phyloP scores from a whole-genome alignment of 2,113 vertebrate species.

The Erythrolamprus reginae region DNA sequence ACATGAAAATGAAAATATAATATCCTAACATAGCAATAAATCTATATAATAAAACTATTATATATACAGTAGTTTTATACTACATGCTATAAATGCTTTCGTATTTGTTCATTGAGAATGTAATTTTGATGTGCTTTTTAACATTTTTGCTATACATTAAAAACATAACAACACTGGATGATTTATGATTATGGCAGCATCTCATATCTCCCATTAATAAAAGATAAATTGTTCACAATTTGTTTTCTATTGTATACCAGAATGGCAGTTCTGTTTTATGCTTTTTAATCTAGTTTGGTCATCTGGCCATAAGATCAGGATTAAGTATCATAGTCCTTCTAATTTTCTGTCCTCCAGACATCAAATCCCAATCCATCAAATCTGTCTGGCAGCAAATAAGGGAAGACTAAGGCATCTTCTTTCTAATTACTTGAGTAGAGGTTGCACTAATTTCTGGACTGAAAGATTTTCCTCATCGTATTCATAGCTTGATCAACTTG shows the following conservation, averaged over 20 bases:
- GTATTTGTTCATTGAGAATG: too few species aligned
- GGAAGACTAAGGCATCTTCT: not conserved
- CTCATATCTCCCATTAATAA: not conserved
- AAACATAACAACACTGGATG: not conserved
- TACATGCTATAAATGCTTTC: too few species aligned
- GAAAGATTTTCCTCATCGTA: not conserved
- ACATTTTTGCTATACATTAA: too few species aligned
- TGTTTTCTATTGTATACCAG: not conserved
- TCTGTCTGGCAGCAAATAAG: not conserved
- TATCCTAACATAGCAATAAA: not conserved
- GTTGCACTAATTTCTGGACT: not conserved
- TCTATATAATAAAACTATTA: not conserved
- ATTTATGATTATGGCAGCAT: not conserved
- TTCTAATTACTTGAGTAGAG: not conserved
- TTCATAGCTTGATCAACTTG: not conserved
- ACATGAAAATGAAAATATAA: not conserved
- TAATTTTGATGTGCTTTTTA: too few species aligned
- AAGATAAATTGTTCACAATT: not conserved
- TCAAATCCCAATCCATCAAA: not conserved
- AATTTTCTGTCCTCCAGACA: not conserved
- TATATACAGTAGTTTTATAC: not conserved
- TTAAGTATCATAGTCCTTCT: not conserved
- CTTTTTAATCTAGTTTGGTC: not conserved
- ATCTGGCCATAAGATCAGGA: not conserved
- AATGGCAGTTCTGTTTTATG: not conserved